Base-by-base conservation (phyloP, 2,113 vertebrate genomes). In the Oncorhynchus keta region DNA sequence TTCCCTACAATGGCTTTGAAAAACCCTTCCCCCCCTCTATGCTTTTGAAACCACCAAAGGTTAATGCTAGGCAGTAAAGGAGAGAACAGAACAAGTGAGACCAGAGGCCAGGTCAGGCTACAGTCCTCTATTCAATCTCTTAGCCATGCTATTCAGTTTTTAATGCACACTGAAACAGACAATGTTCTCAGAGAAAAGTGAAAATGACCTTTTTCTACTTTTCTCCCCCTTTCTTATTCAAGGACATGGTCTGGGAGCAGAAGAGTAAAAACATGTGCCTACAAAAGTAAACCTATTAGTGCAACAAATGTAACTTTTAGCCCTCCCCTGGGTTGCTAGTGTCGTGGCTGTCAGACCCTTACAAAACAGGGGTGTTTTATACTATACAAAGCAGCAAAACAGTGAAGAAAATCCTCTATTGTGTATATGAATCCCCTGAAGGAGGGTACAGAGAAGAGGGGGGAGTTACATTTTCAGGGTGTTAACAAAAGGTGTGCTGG, bases 231-330 rank as follows among this genome's bases (percentile, higher is more conserved):
- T 39, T 39, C 39, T 39, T 8, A 7, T 39, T 39, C 39, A 9
- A 39, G 3, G 85, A 69, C 35, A 83, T 51, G 77, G 51, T 76
- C 79, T 35, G 22, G 76, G 79, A 91, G 88, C 39, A 2, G 35
- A 66, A 82, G 77, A 90, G 87, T 87, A 78, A 90, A 89, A 88
- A 90, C 84, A 88, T 28, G 85, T 9, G 0, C 20, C 79, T 74
- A 84, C 73, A 84, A 84, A 90, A 77, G 87, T 92, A 92, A 92
- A 92, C 90, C 92, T 86, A 89, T 92, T 91, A 91, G 85, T 5
- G 72, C 67, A 79, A 91, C 88, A 91, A 91, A 89, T 84, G 83
- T 82, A 78, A 85, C 87, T 89, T 89, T 91, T 82, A 83, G 61
- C 82, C 71, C 35, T 68, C 74, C 82, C 88, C 11, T 64, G 69